A percentile compares a stretch with the other conserved stretches of the same genome.
Conservation (phyloP, 2,888 invertebrate species). For the Hirtodrosophila cameraria region DNA sequence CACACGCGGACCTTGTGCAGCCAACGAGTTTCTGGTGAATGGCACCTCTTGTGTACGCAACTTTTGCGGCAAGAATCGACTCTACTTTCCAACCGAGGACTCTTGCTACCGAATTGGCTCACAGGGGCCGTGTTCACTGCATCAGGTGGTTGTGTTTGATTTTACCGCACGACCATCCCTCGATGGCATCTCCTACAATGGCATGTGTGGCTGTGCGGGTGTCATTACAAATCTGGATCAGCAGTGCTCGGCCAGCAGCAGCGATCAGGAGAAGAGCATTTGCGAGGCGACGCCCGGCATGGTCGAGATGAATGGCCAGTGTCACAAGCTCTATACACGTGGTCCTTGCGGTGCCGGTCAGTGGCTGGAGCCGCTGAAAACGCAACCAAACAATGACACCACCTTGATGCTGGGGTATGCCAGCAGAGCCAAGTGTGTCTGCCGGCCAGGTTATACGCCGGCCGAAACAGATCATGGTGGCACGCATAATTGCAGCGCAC, state of each 20-base stretch:
- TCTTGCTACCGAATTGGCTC: conserved; percentile 92
- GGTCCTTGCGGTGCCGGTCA: conserved; percentile 91
- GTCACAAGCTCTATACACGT: conserved; percentile 90
- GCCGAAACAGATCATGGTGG: conserved; percentile 49
- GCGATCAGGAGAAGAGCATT: conserved; percentile 79
- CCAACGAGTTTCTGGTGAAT: conserved; percentile 88
- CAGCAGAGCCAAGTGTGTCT: conserved; percentile 87
- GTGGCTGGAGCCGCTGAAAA: conserved; percentile 87
- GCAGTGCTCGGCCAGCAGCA: conserved; percentile 68
- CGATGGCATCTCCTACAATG: conserved; percentile 93
- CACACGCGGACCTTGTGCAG: conserved; percentile 91
- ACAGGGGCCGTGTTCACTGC: conserved; percentile 89
- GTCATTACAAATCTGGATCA: conserved; percentile 83
- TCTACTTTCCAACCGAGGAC: conserved; percentile 90
- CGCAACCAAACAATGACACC: conserved; percentile 57
- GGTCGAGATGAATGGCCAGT: conserved; percentile 88
- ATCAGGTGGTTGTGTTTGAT: conserved; percentile 92
- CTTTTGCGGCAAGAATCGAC: conserved; percentile 90
- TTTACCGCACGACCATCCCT: conserved; percentile 90
- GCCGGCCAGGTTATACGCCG: conserved; percentile 87
- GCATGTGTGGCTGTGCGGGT: conserved; percentile 90
- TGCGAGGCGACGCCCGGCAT: conserved; percentile 87
- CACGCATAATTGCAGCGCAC: conserved; percentile 86
- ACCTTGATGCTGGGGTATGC: conserved; percentile 44
- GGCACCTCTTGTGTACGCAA: conserved; percentile 88